Base-by-base conservation (phyloP, 2,113 vertebrate genomes). In the Holacanthus passer region DNA sequence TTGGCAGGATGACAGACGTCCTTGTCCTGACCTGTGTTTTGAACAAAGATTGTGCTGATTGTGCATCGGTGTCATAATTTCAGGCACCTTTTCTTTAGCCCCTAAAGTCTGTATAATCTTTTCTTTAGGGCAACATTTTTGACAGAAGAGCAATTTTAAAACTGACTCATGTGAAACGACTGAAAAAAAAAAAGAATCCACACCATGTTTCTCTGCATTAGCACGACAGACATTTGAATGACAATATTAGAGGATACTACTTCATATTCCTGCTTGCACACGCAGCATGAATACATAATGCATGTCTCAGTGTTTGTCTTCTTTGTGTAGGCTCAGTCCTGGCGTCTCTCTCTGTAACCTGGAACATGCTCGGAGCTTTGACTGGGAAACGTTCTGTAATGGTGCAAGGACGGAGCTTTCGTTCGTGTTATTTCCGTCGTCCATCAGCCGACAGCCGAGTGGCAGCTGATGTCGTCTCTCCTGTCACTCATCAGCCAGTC, bases 391-490 rank as follows among this genome's bases (percentile, higher is more conserved):
- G 4, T 43, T 66, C 65, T 22, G 75, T 56, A 6, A 48, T 8
- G 73, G 67, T 53, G 59, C 72, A 73, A 72, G 69, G 79, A 47
- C 84, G 35, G 17, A 66, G 67, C 71, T 77, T 78, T 80, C 31
- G 45, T 70, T 60, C 62, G 8, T 14, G 67, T 58, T 41, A 58
- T 11, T 10, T 41, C 56, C 48, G 67, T 19, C 64, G 17, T 5
- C 64, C 73, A 24, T 81, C 73, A 69, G 10, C 70, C 48, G 83
- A 69, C 77, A 8, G 37, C 55, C 12, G 77, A 90, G 82, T 81
- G 86, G 70, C 88, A 83, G 86, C 85, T 66, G 78, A 83, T 81
- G 86, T 88, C 86, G 81, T 88, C 66, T 35, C 13, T 53, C 7
- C 77, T 87, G 86, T 90, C 91, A 83, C 24, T 76, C 83, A 55